A percentile compares a stretch with the other conserved stretches of the same genome.
Evolutionary conservation across 2,888 invertebrate genomes (phyloP).

Genomic region (Nomada fabriciana): DNA sequence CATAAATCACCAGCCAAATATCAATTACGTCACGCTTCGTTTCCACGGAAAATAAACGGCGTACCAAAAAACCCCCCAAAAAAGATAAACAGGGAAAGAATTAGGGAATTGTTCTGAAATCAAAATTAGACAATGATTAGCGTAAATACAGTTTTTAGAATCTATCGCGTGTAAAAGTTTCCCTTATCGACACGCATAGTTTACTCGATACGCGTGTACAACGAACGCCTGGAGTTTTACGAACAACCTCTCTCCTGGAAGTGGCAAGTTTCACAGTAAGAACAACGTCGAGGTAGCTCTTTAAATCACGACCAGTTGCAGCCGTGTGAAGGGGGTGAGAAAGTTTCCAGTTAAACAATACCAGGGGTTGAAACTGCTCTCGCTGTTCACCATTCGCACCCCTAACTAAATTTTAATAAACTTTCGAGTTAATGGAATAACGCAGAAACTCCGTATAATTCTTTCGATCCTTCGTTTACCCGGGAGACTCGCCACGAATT

Average conservation of each 20-base stretch:
- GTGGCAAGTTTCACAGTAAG: slow-evolving; percentile 62
- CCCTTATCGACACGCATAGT: too few relatives aligned
- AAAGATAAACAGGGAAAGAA: background rate
- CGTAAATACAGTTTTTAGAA: slow-evolving; percentile 22
- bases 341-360: slow-evolving; percentile 67
- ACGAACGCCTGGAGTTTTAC: slow-evolving; percentile 43
- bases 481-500: slow-evolving; percentile 6
- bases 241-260: slow-evolving; percentile 67
- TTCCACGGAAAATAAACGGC: slow-evolving; percentile 1
- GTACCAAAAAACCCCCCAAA: background rate
- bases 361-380: slow-evolving; percentile 60
- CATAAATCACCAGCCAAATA: slow-evolving; percentile 55
- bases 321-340: slow-evolving; percentile 10
- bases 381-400: slow-evolving; percentile 19
- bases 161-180: too few relatives aligned
- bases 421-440: slow-evolving; percentile 37
- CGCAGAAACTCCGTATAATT: background rate
- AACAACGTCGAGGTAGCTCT: slow-evolving; percentile 61
- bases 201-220: background rate
- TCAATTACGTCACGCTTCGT: slow-evolving; percentile 53
- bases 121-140: slow-evolving; percentile 51
- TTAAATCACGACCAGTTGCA: slow-evolving; percentile 63
- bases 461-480: background rate
- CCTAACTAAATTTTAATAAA: slow-evolving; percentile 53
- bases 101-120: slow-evolving; percentile 9